Conservation (phyloP, 2,888 invertebrate species). For the Cataglyphis rosenhaueri region DNA sequence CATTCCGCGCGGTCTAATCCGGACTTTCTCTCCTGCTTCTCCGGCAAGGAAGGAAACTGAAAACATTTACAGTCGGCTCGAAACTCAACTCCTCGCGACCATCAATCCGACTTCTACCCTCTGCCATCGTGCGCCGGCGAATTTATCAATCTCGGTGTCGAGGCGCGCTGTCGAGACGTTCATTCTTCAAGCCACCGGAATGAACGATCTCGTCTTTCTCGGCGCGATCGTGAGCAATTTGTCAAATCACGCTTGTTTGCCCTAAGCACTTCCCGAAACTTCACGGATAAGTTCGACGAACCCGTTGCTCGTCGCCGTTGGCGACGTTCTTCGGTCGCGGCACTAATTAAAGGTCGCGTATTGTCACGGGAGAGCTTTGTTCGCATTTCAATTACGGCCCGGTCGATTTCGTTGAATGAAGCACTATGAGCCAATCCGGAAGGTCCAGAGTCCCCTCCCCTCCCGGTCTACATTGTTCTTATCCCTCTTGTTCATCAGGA, state of each 20-base stretch:
- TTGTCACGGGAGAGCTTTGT: constrained; percentile 67
- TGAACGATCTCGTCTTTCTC: constrained; percentile 52
- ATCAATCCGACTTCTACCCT: constrained; percentile 59
- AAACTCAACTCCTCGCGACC: constrained; percentile 47
- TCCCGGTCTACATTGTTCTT: constrained; percentile 62
- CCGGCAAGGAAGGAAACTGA: neutral
- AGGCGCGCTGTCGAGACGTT: constrained; percentile 15
- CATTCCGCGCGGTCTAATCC: constrained; percentile 43
- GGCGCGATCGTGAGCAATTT: constrained; percentile 61
- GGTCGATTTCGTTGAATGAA: constrained; percentile 62
- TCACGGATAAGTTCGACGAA: constrained; percentile 37
- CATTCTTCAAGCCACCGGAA: constrained; percentile 56
- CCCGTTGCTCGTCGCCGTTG: constrained; percentile 4
- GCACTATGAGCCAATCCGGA: constrained; percentile 51
- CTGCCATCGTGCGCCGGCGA: constrained; percentile 32
- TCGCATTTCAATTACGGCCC: constrained; percentile 60
- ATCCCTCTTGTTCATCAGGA: constrained; percentile 55
- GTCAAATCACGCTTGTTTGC: constrained; percentile 67
- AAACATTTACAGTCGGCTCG: constrained; percentile 62
- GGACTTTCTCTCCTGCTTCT: constrained; percentile 11
- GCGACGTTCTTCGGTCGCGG: constrained; percentile 40
- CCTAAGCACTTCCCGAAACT: constrained; percentile 49
- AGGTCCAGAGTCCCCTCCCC: neutral
- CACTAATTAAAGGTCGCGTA: constrained; percentile 70
- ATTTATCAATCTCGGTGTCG: constrained; percentile 61